Percentiles rank a stretch among this genome's conserved stretches.
These are phyloP conservation scores for Poecilobothrus nobilitatus DNA, from an alignment of 2,888 invertebrate species.

Conservation along the genomic window DNA sequence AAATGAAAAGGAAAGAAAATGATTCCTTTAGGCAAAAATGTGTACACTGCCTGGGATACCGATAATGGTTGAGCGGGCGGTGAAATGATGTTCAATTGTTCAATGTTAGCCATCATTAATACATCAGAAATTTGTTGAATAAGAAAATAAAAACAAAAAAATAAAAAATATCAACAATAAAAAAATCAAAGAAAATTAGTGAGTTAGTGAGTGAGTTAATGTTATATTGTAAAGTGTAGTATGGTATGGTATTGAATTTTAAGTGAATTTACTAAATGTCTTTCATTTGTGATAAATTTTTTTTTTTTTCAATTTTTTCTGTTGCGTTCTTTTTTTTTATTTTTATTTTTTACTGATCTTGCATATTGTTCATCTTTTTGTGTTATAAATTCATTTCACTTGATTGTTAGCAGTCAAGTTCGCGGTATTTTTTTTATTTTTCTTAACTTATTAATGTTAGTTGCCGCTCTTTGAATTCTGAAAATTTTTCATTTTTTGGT, in stretches of 20 bases:
- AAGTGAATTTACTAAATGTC: no score
- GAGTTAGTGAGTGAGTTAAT: background rate
- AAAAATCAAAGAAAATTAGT: no score
- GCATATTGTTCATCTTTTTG: background rate
- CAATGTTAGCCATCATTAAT: background rate
- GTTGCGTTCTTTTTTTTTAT: no score
- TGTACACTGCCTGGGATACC: background rate
- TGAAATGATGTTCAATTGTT: background rate
- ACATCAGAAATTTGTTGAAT: background rate
- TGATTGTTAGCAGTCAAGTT: background rate
- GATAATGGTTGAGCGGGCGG: background rate
- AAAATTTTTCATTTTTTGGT: background rate
- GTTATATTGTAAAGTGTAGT: background rate
- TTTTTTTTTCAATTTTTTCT: no score
- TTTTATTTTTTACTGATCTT: no score
- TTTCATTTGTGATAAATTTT: no score
- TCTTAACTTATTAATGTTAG: no score
- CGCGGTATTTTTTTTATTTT: background rate
- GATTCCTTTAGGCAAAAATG: background rate
- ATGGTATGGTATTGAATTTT: no score
- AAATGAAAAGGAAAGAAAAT: no score
- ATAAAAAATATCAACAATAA: no score
- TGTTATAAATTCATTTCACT: background rate
- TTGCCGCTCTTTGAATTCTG: background rate
- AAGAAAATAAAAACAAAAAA: no score